phyloP scores from a whole-genome alignment of 2,888 invertebrate species.

The Drosophila aldrichi region DNA sequence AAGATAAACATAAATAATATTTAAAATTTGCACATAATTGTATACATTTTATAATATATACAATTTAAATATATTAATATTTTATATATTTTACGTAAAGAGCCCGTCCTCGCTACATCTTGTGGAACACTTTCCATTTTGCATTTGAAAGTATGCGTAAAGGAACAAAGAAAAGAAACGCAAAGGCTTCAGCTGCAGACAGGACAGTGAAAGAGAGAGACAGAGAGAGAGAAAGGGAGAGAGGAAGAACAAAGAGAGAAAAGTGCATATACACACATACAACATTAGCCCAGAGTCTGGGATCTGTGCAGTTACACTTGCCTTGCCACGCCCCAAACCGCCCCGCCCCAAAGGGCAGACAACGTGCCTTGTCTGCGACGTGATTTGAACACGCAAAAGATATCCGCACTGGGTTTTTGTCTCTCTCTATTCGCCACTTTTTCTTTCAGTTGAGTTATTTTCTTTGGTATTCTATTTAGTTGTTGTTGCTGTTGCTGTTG shows the following conservation, averaged over 20 bases:
- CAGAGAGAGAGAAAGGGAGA: constrained; percentile 1
- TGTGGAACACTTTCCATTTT: constrained; percentile 57
- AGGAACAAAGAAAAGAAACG: constrained; percentile 44
- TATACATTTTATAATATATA: no score
- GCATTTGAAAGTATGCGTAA: constrained; percentile 7
- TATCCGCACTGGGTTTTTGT: constrained; percentile 53
- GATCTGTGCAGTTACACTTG: constrained; percentile 19
- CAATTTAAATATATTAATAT: not conserved
- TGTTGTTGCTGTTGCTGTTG: not conserved
- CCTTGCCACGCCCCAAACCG: not conserved
- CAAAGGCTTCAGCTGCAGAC: constrained; percentile 26
- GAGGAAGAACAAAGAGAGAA: not conserved
- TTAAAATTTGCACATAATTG: no score
- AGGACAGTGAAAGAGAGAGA: constrained; percentile 25
- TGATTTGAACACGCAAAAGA: constrained; percentile 74
- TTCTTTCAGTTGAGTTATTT: constrained; percentile 57
- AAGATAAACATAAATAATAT: no score
- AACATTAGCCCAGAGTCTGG: constrained; percentile 43
- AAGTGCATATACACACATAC: constrained; percentile 13
- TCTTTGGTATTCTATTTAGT: constrained; percentile 14
- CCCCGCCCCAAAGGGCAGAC: constrained; percentile 23
- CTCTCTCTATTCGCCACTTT: constrained; percentile 52
- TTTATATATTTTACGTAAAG: not conserved
- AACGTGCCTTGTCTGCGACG: constrained; percentile 70
- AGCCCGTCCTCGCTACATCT: not conserved